Evolutionary conservation across 2,113 vertebrate genomes (phyloP), one percentile per base, ranked within the genome.

Genomic region (Lampris incognitus): DNA sequence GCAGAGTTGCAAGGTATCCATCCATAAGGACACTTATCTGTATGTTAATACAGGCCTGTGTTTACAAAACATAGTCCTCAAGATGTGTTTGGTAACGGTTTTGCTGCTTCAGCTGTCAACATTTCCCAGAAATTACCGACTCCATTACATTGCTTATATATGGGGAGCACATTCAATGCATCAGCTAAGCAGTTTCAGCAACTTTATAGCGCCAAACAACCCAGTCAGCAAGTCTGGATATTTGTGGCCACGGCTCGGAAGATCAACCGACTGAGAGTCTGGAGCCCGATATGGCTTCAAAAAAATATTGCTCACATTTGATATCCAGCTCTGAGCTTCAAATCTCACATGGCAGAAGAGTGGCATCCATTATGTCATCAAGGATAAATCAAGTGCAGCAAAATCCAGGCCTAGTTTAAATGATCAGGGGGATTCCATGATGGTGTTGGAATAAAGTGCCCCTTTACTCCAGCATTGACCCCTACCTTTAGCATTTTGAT

Each of bases 201-300:
- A 24, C 66, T 64, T 72, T 56, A 54, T 5, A 9, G 36, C n/a
- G 41, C 49, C 39, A 50, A 54, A 50, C 9, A 37, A 37, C n/a
- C 40, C 36, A n/a, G 60, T 83, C 66, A 82, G 72, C 74, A 48
- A 56, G 74, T 9, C 24, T 62, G 52, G 54, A 74, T 44, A 41
- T 67, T 9, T 52, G 61, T 74, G 55, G 44, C 3, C 5, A 58
- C 39, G 7, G 71, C 57, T 77, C 73, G 77, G 42, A 71, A 9
- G 72, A 66, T 63, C 66, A 82, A 62, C 70, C 64, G 63, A 73
- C 57, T 59, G 38, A n/a, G 46, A 55, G 67, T 41, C 39, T 59
- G 13, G 58, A 61, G 51, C 44, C 64, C 9, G 1, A 2, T 74
- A 57, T 65, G 56, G 50, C 72, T 72, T 69, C 1, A 48, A 51